These are phyloP conservation scores for Drosophila persimilis DNA, from an alignment of 1,140 invertebrate genomes.

Conservation along the genomic window DNA sequence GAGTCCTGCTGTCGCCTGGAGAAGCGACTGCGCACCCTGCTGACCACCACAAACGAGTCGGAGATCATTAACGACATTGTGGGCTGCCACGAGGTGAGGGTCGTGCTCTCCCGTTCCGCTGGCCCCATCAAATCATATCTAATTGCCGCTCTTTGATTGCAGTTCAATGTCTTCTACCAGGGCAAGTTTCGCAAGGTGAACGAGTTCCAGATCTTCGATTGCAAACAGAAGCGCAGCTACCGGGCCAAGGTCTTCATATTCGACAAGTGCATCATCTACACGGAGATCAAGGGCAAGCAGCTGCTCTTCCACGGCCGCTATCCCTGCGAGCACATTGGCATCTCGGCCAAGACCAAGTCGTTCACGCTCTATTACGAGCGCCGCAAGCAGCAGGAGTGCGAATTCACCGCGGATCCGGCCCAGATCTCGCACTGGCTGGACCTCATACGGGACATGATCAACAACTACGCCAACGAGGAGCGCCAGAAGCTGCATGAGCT, in stretches of 20 bases:
- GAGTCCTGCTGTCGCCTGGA: constrained; percentile 79
- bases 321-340: constrained; percentile 77
- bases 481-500: constrained; percentile 69
- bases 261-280: constrained; percentile 82
- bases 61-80: constrained; percentile 81
- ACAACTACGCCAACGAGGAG: constrained; percentile 71
- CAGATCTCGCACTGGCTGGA: constrained; percentile 69
- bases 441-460: constrained; percentile 76
- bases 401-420: constrained; percentile 63
- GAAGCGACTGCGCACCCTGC: constrained; percentile 69
- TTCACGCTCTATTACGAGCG: constrained; percentile 77
- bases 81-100: constrained; percentile 73
- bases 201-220: constrained; percentile 73
- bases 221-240: constrained; percentile 67
- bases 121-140: not conserved
- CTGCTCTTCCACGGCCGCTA: constrained; percentile 79
- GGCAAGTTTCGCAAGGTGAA: constrained; percentile 79
- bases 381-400: constrained; percentile 79
- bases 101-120: not conserved
- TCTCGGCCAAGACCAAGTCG: constrained; percentile 65
- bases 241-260: constrained; percentile 80
- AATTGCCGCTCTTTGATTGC: not conserved
- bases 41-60: constrained; percentile 79
- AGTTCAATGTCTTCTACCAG: constrained; percentile 81
- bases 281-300: constrained; percentile 79